Base-by-base conservation (phyloP, 2,113 vertebrate species). In the Morone chrysops region DNA sequence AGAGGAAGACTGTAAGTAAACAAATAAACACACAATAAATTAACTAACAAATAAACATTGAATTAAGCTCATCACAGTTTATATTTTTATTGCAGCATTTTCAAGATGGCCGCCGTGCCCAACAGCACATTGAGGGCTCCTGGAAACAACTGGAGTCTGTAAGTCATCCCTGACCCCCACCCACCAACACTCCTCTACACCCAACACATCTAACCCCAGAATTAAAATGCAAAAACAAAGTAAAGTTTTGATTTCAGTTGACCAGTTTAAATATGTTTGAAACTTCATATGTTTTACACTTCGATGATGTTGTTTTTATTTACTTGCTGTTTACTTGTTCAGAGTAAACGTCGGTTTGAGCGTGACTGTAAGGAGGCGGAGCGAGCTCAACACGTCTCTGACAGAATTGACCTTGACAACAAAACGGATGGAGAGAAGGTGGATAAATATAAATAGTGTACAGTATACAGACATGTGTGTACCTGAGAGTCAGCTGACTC, bases 81-180 rank as follows among this genome's bases (percentile, higher is more conserved):
- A 0, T 78, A 45, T 71, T 70, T 74, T 80, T 76, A 0, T 79
- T 90, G 70, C 86, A 99, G 98, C 96, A 99, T 91, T 99, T 99
- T 78, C 97, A 99, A 0, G 98, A 99, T 70, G 98, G 98, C 57
- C 96, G 98, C 20, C 97, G 98, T 86, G 97, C 98, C 0, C 98
- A 99, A 86, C 98, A 99, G 47, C 97, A 99, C 91, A 97, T 99
- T 3, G 98, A 99, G 92, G 97, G 95, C 31, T 98, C 97, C 81
- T 99, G 98, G 98, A 99, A 99, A 87, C 98, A 99, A 70, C 96
- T 99, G 1, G 98, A 99, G 87, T 96, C 97, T 6, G 98, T 99
- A 90, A 97, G 98, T 93, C 61, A 70, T 22, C 22, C 36, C 6
- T 36, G 16, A 20, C 45, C 20, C 31, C 16, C 17, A 0, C 36